Conservation (phyloP, 92 coral and sea anemone genomes). For the Muricea muricata region DNA sequence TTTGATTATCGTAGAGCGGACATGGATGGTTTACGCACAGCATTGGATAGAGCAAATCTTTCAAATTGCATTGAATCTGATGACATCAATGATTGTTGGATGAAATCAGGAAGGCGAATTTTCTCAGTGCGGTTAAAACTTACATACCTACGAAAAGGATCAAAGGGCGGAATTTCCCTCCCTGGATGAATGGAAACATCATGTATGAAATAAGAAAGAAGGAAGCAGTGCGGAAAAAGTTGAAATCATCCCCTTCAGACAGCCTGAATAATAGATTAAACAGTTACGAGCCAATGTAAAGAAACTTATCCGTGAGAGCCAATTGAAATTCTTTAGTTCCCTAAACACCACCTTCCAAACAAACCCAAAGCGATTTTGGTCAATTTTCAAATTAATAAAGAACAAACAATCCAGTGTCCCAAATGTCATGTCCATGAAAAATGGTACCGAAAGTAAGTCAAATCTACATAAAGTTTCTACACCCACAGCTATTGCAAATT, state of each 20-base stretch:
- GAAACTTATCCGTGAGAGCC: conserved; percentile 22
- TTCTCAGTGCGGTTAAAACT: conserved; percentile 45
- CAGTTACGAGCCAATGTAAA: conserved; percentile 38
- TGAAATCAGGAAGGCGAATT: conserved; percentile 51
- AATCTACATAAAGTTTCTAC: neutral
- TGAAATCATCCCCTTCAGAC: conserved; percentile 31
- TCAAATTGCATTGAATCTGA: conserved; percentile 44
- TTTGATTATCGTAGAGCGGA: neutral
- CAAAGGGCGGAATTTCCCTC: conserved; percentile 24
- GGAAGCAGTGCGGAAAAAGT: conserved; percentile 38
- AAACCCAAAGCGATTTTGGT: neutral
- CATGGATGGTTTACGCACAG: neutral
- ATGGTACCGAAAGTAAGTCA: neutral
- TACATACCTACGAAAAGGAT: conserved; percentile 37
- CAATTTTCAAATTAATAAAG: neutral
- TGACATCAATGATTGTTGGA: conserved; percentile 57
- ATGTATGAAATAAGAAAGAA: conserved; percentile 40
- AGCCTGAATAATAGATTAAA: neutral
- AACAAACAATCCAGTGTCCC: neutral
- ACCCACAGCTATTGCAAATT: neutral
- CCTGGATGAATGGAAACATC: conserved; percentile 47
- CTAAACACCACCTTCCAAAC: neutral
- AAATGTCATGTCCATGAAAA: neutral
- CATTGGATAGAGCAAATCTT: conserved; percentile 8
- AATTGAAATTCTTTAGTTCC: conserved; percentile 7